Base-by-base conservation (phyloP, 2,888 invertebrate species). In the Thumatha senex region DNA sequence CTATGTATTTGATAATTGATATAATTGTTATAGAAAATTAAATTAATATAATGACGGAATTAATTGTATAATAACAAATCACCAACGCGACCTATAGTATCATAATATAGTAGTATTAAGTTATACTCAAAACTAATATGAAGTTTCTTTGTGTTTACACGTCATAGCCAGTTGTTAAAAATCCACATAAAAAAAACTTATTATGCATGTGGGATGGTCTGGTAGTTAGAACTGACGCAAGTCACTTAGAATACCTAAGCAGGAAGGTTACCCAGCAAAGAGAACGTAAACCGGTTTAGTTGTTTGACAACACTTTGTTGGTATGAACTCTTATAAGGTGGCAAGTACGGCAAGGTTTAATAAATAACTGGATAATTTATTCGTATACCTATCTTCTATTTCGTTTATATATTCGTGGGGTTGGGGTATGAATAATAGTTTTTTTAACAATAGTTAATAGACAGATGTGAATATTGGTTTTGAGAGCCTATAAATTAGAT, bases 231-330 rank as follows among this genome's bases (percentile, higher is more conserved):
- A 51, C 39, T 40, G 36, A 44, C 30, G 35, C 40, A 40, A 56
- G 54, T 61, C 55, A 61, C 54, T 46, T 52, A 12, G 30, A 14
- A 14, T 8, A 8, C 14, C 12, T 30, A 45, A 13, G 30, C 31
- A 36, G 60, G 60, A 69, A 66, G 67, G 67, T 58, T 63, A 69
- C 44, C n/a, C 54, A 33, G 33, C 45, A 35, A 14, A 51, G 70
- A 56, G 67, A 67, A 56, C 56, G 70, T 52, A 46, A 62, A 66
- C 67, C 63, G 58, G 63, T 69, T 56, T n/a, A 34, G 18, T 46
- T 48, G 47, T 68, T 65, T 30, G 45, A 51, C 50, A 54, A 68
- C 39, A 29, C 8, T 33, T 30, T 30, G 40, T 51, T 10, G 33
- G 14, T 46, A 34, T 48, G 38, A 34, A 47, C 13, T 35, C 42